Evolutionary conservation across 2,888 invertebrate species (phyloP), one percentile per base, ranked within the genome.

Genomic region (Laspeyria flexula): DNA sequence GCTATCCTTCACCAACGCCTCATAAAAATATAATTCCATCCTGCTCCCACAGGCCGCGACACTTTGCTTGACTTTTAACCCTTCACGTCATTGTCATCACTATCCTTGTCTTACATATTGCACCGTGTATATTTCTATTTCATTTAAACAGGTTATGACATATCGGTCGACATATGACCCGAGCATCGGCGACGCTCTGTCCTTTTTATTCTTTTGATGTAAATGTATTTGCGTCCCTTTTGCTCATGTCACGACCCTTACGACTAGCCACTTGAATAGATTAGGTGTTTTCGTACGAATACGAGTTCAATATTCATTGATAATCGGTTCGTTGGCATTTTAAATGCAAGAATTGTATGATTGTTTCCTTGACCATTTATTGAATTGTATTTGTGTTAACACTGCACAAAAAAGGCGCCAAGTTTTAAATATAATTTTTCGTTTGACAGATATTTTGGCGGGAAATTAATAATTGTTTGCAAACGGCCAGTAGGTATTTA

Each of bases 231-330:
- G 58, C 71, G 74, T 90, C 88, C 79, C 81, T 79, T 71, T 91
- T 83, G 57, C 73, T 65, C 79, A 68, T 86, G 90, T 88, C 88
- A 66, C 86, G 91, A 90, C 91, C 91, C 87, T 71, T 83, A 76
- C 81, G 81, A 79, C 90, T 90, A 89, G 88, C 87, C 86, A 86
- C 85, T 87, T 88, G 90, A 92, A 91, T 92, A 91, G 91, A 92
- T 92, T 92, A 90, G 86, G 89, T 90, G 90, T 90, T 90, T 91
- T 92, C 85, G 87, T 87, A 82, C 75, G 79, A 81, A 79, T 77
- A 65, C 69, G 85, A 75, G 88, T 90, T 89, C 88, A 89, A 86
- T 91, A 92, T 88, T 90, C 85, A 90, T 86, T 88, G 90, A 90
- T 92, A 89, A 85, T 73, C 65, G 72, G 86, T 88, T 83, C 85